phyloP scores from a whole-genome alignment of 2,113 vertebrate genomes.

The Pelmatolapia mariae region DNA sequence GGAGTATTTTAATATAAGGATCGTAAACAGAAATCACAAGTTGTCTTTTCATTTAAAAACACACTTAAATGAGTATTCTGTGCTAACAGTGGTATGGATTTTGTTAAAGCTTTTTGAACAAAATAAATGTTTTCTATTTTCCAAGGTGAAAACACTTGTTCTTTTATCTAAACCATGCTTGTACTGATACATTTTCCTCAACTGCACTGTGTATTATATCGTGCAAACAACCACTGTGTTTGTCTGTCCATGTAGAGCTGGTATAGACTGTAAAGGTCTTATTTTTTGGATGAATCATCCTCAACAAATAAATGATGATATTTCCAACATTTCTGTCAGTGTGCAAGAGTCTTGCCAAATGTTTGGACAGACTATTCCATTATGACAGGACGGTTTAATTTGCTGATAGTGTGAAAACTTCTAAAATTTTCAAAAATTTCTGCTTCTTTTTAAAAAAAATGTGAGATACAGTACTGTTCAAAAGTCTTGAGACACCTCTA shows the following conservation, averaged over 20 bases:
- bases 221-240: neutral
- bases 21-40: neutral
- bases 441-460: neutral
- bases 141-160: neutral
- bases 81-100: neutral
- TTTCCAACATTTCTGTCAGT: neutral
- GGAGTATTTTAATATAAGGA: neutral
- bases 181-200: neutral
- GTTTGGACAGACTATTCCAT: neutral
- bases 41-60: neutral
- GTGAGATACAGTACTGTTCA: rapidly evolving
- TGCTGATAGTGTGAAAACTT: neutral
- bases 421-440: neutral
- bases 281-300: neutral
- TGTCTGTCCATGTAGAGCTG: neutral
- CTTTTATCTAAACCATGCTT: neutral
- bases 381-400: neutral
- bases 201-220: rapidly evolving
- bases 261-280: neutral
- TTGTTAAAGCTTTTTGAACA: neutral
- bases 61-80: neutral
- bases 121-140: neutral
- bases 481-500: neutral
- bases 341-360: neutral
- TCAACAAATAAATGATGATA: neutral